phyloP scores from a whole-genome alignment of 1,140 invertebrate genomes.

The Berghia stephanieae region DNA sequence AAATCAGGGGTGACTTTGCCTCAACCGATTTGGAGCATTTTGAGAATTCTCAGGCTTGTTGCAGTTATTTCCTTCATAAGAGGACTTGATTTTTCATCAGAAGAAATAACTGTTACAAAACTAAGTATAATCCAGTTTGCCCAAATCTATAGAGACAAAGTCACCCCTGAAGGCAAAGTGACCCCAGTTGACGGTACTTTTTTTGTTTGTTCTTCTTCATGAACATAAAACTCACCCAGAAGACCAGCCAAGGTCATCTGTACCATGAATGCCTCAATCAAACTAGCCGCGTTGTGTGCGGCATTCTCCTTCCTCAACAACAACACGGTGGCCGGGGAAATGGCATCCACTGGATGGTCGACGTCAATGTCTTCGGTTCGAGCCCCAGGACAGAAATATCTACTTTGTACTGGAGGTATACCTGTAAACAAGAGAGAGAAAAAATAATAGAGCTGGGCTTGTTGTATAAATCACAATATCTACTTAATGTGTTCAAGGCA shows the following conservation, averaged over 20 bases:
- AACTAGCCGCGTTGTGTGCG: conserved; percentile 54
- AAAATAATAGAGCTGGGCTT: not conserved
- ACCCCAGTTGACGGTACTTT: too few relatives aligned
- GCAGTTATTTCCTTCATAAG: too few relatives aligned
- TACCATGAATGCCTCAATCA: conserved; percentile 60
- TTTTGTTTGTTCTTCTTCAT: too few relatives aligned
- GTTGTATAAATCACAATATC: not conserved
- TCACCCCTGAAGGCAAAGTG: too few relatives aligned
- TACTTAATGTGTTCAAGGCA: not conserved
- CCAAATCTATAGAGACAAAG: too few relatives aligned
- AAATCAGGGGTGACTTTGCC: too few relatives aligned
- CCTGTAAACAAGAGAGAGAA: conserved; percentile 37
- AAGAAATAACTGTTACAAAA: too few relatives aligned
- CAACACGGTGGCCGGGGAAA: conserved; percentile 50
- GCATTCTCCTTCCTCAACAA: conserved; percentile 61
- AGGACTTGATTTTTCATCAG: too few relatives aligned
- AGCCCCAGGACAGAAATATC: conserved; percentile 47
- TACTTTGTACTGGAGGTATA: conserved; percentile 34
- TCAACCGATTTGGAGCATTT: too few relatives aligned
- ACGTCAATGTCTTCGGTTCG: conserved; percentile 28
- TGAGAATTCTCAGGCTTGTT: too few relatives aligned
- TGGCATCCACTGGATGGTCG: conserved; percentile 39
- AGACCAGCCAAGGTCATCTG: conserved; percentile 53
- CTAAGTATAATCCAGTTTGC: too few relatives aligned
- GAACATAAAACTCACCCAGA: conserved; percentile 49